A percentile compares a stretch with the other conserved stretches of the same genome.
Conservation (phyloP, 2,797 vertebrate genomes). For the Phalloptychus januarius region DNA sequence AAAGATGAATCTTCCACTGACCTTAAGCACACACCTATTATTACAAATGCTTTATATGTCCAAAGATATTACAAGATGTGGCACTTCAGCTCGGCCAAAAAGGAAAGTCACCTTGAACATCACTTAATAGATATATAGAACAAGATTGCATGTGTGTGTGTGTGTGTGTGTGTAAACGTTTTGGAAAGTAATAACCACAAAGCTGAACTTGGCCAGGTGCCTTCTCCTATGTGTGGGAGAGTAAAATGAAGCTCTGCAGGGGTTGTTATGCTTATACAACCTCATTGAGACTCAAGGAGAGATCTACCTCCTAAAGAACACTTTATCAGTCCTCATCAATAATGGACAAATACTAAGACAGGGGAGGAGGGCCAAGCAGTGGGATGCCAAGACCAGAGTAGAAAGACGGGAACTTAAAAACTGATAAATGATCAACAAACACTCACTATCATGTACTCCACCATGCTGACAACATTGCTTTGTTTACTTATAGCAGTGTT, state of each 20-base stretch:
- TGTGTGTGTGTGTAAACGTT: neutral
- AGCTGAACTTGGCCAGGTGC: slow-evolving; percentile 19
- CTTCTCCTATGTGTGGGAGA: slow-evolving; percentile 21
- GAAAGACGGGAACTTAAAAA: slow-evolving; percentile 1
- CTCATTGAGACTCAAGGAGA: slow-evolving; percentile 35
- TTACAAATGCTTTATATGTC: slow-evolving; percentile 12
- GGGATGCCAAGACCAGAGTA: slow-evolving; percentile 20
- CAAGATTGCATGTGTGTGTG: neutral
- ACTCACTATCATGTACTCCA: neutral
- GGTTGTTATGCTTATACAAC: slow-evolving; percentile 46
- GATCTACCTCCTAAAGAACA: slow-evolving; percentile 57
- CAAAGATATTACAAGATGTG: slow-evolving; percentile 7
- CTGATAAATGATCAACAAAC: neutral
- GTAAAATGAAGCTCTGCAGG: slow-evolving; percentile 37
- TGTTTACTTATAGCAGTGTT: neutral
- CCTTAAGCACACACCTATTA: slow-evolving; percentile 8
- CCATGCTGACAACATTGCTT: neutral
- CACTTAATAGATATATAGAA: slow-evolving; percentile 21
- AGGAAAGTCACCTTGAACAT: slow-evolving; percentile 49
- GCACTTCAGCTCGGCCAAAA: slow-evolving; percentile 18
- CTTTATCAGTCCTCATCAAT: slow-evolving; percentile 67
- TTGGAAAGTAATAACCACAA: neutral
- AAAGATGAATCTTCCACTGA: slow-evolving; percentile 7
- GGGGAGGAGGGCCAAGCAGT: slow-evolving; percentile 24
- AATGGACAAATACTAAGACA: slow-evolving; percentile 57